Evolutionary conservation across 2,113 vertebrate species (phyloP).

Genomic region (Ploceus nigricollis): DNA sequence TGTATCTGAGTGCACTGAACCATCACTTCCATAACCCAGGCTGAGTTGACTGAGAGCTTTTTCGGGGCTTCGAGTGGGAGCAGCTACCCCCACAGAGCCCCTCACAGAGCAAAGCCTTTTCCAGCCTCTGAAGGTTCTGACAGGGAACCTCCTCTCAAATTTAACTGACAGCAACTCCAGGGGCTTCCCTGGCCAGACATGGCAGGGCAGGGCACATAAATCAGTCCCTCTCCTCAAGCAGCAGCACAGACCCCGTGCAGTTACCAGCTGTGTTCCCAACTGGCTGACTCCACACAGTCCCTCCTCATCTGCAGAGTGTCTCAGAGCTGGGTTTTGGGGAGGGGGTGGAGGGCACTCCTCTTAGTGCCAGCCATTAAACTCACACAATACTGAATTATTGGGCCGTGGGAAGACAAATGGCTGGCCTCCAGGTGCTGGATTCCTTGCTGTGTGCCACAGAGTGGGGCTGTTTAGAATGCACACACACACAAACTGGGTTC

Average conservation of each 20-base stretch:
- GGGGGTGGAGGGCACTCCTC: background rate
- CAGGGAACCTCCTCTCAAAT: background rate
- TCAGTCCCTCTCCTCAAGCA: background rate
- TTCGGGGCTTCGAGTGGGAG: background rate
- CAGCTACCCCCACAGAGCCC: background rate
- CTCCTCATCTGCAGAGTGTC: background rate
- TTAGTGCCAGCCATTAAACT: background rate
- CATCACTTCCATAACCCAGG: background rate
- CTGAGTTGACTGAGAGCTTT: background rate
- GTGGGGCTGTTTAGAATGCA: background rate
- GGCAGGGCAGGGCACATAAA: background rate
- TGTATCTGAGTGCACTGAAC: background rate
- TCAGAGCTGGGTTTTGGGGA: background rate
- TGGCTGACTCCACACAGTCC: background rate
- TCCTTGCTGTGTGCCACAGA: background rate
- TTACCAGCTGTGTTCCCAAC: background rate
- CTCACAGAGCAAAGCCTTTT: background rate
- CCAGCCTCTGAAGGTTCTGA: background rate
- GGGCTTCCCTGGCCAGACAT: background rate
- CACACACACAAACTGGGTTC: background rate
- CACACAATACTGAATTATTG: background rate
- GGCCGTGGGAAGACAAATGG: background rate
- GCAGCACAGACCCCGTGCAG: background rate
- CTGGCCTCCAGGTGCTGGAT: conserved; percentile 12
- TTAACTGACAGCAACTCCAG: background rate